These are phyloP conservation scores for Poeciliopsis paucimaculata DNA, from an alignment of 2,797 vertebrate species.

Conservation along the genomic window DNA sequence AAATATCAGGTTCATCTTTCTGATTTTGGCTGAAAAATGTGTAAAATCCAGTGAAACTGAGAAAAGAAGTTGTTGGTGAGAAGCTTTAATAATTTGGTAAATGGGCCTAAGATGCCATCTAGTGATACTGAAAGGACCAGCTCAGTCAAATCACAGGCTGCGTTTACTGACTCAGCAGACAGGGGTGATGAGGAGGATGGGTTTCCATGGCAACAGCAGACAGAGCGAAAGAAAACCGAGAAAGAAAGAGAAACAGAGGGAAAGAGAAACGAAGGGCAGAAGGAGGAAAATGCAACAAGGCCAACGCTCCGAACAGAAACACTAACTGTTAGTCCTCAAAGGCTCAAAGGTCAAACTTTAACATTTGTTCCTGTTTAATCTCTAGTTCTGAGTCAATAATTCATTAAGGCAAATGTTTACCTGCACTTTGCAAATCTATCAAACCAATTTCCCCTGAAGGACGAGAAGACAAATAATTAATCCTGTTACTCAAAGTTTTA, in stretches of 20 bases:
- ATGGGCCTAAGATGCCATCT: slow-evolving; percentile 64
- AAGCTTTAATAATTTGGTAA: slow-evolving; percentile 11
- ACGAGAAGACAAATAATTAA: slow-evolving; percentile 16
- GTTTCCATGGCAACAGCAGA: slow-evolving; percentile 71
- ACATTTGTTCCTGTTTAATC: slow-evolving; percentile 4
- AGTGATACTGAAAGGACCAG: slow-evolving; percentile 54
- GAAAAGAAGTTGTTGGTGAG: too few species aligned
- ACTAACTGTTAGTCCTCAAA: background rate
- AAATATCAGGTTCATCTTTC: background rate
- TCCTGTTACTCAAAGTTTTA: slow-evolving; percentile 4
- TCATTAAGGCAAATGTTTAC: background rate
- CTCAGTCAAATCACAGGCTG: slow-evolving; percentile 31
- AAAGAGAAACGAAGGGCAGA: slow-evolving; percentile 27
- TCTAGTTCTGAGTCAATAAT: slow-evolving; percentile 1
- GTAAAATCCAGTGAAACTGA: background rate
- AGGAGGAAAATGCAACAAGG: slow-evolving; percentile 27
- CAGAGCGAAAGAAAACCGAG: slow-evolving; percentile 17
- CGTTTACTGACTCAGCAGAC: slow-evolving; percentile 66
- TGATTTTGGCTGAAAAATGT: background rate
- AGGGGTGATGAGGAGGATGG: slow-evolving; percentile 50
- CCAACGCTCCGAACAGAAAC: slow-evolving; percentile 5
- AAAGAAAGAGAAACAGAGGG: slow-evolving; percentile 7
- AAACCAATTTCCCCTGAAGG: slow-evolving; percentile 12
- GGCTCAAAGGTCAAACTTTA: slow-evolving; percentile 26
- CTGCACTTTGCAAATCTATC: slow-evolving; percentile 10